Conservation (phyloP, 2,113 vertebrate species). For the Naja naja region DNA sequence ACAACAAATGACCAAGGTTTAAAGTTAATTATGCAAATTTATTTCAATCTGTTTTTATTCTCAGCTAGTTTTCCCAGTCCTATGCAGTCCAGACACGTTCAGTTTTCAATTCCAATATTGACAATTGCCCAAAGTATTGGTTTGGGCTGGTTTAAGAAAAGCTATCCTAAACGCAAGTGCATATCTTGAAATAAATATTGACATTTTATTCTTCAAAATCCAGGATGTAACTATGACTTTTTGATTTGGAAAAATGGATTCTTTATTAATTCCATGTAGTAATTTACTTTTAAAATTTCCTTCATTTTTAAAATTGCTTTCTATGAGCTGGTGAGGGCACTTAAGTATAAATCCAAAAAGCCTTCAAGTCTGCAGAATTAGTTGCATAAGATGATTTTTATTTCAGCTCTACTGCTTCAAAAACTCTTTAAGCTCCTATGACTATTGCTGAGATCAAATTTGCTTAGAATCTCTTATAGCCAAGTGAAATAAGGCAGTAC, state of each 20-base stretch:
- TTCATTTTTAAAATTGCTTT: background rate
- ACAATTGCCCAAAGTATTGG: background rate
- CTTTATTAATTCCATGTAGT: background rate
- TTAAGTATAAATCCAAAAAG: background rate
- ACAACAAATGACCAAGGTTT: background rate
- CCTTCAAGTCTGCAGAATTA: background rate
- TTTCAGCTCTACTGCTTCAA: background rate
- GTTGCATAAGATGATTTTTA: background rate
- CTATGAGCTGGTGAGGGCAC: background rate
- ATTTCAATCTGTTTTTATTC: background rate
- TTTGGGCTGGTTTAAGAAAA: background rate
- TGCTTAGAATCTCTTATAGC: background rate
- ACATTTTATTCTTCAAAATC: background rate
- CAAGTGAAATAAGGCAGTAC: background rate
- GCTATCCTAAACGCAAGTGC: background rate
- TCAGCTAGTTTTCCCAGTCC: background rate
- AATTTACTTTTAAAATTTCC: background rate
- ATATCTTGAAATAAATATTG: background rate
- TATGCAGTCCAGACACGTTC: background rate
- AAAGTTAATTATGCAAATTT: background rate
- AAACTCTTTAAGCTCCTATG: background rate
- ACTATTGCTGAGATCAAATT: background rate
- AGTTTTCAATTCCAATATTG: background rate
- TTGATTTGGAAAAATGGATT: background rate
- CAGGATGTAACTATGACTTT: background rate